These are phyloP conservation scores for Dermolepida albohirtum DNA, from an alignment of 2,888 invertebrate species.

Conservation along the genomic window DNA sequence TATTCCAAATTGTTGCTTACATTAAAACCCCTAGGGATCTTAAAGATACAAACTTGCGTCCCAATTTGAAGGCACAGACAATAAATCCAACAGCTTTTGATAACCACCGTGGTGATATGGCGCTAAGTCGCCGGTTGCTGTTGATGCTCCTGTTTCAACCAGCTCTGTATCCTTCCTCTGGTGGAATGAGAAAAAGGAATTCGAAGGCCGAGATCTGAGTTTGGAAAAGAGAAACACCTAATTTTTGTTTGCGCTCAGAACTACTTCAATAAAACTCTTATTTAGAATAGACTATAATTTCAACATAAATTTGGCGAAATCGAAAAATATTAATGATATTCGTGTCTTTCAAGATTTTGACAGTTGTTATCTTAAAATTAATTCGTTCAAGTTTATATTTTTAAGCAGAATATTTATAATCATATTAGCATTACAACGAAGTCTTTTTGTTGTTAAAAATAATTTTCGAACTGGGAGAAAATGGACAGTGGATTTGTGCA, in stretches of 20 bases:
- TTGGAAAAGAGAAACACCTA: slow-evolving; percentile 29
- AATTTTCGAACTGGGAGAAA: too few relatives aligned
- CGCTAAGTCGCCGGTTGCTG: slow-evolving; percentile 26
- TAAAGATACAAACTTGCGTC: slow-evolving; percentile 6
- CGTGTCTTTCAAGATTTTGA: too few relatives aligned
- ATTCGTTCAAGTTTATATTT: too few relatives aligned
- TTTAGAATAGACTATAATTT: too few relatives aligned
- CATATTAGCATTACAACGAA: too few relatives aligned
- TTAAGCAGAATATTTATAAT: too few relatives aligned
- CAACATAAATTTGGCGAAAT: background rate
- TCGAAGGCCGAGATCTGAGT: slow-evolving; percentile 35
- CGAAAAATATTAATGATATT: slow-evolving; percentile 20
- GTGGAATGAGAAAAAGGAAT: slow-evolving; percentile 37
- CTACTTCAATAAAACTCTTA: too few relatives aligned
- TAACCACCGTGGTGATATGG: slow-evolving; percentile 1
- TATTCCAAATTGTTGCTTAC: slow-evolving; percentile 38
- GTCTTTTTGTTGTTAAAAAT: too few relatives aligned
- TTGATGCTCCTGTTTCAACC: slow-evolving; percentile 37
- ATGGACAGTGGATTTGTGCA: too few relatives aligned
- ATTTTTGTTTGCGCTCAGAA: too few relatives aligned
- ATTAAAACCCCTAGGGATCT: slow-evolving; percentile 27
- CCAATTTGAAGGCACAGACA: slow-evolving; percentile 27
- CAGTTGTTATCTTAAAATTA: too few relatives aligned
- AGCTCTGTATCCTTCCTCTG: slow-evolving; percentile 39
- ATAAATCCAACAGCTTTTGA: slow-evolving; percentile 12